Evolutionary conservation across 2,888 invertebrate genomes (phyloP), one percentile per base, ranked within the genome.

Genomic region (Cryptocephalus moraei): DNA sequence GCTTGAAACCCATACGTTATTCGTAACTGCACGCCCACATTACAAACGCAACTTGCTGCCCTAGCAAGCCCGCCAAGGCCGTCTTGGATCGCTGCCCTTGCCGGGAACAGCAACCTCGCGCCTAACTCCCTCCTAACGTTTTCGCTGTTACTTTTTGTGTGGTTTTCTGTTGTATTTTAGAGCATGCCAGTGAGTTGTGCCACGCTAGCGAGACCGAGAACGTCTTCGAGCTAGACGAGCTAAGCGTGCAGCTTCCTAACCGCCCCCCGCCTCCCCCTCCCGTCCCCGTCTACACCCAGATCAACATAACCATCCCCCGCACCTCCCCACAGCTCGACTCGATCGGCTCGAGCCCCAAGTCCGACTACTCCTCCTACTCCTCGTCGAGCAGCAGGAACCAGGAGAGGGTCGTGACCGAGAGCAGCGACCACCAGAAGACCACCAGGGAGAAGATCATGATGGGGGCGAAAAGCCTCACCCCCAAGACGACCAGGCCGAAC

Each of bases 141-240:
- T 40, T 49, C 48, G 44, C 51, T 46, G 44, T 46, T 33, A 32
- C 34, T 50, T 49, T 40, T 45, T 46, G 50, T 52, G 50, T 44
- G 54, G 22, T 22, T 49, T 49, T 54, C 51, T 34, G 36, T 50
- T 51, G 50, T 49, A 53, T 63, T 64, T 61, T 65, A 69, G 69
- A 67, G 64, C 64, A 64, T 61, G 62, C 51, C 36, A 59, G 54
- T 59, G 60, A 61, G 33, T 49, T 56, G 44, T 51, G 47, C 46
- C 51, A 55, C 22, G 55, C 58, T 53, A 57, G 53, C 46, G 42
- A 56, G 49, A 47, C 32, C 14, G 53, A 56, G 54, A 59, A 50
- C 14, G 14, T 52, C n/a, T n/a, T 56, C 40, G 52, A 56, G 49
- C 55, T 57, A 43, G 55, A 57, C 48, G 56, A 57, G 40, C 43